Evolutionary conservation across 2,113 vertebrate species (phyloP).

Genomic region (Trematomus loennbergii): DNA sequence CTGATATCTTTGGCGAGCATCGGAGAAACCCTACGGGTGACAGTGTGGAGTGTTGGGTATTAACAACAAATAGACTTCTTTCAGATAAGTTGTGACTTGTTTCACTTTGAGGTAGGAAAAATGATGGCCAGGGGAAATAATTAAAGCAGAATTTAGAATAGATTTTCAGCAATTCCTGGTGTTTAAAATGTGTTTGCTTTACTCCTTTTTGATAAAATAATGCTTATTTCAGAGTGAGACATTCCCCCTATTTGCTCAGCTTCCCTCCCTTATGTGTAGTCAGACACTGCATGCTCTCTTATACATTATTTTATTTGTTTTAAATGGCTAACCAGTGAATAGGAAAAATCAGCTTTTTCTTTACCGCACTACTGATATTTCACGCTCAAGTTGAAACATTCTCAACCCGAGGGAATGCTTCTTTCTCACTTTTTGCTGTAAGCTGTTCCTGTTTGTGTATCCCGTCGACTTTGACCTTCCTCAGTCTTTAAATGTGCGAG

Average conservation of each 20-base stretch:
- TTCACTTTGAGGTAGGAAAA: slow-evolving; percentile 24
- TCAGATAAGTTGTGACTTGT: slow-evolving; percentile 10
- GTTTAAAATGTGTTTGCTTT: neutral
- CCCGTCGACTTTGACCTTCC: slow-evolving; percentile 7
- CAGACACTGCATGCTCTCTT: neutral
- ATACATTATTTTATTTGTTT: neutral
- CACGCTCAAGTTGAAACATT: slow-evolving; percentile 13
- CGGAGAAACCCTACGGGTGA: slow-evolving; percentile 29
- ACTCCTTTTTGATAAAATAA: neutral
- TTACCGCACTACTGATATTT: slow-evolving; percentile 21
- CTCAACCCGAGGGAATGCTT: neutral
- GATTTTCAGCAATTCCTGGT: neutral
- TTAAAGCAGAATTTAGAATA: neutral
- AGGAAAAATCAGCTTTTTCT: slow-evolving; percentile 14
- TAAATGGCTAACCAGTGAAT: neutral
- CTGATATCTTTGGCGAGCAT: slow-evolving; percentile 34
- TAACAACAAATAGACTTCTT: slow-evolving; percentile 12
- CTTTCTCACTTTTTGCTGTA: neutral
- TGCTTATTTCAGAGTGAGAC: neutral
- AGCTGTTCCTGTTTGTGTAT: slow-evolving; percentile 11
- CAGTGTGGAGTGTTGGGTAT: slow-evolving; percentile 32
- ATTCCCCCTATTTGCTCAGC: neutral
- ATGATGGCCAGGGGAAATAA: neutral
- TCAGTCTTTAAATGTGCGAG: neutral
- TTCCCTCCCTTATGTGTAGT: neutral